Conservation (phyloP, 2,113 vertebrate genomes). For the Bucco capensis region DNA sequence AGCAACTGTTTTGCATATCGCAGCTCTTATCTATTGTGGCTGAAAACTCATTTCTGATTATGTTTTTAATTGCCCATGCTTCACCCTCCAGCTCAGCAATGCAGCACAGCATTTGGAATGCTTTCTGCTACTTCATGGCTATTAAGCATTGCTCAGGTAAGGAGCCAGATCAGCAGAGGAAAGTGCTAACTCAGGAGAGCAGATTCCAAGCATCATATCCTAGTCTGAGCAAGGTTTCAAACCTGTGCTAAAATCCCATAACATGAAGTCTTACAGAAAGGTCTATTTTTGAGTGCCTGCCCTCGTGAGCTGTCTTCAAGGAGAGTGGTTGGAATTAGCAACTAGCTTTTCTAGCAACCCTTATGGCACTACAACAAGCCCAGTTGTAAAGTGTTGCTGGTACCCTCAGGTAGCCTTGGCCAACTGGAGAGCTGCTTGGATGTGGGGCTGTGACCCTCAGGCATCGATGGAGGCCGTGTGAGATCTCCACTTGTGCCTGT, state of each 20-base stretch:
- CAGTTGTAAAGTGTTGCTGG: neutral
- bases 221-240: neutral
- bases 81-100: neutral
- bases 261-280: neutral
- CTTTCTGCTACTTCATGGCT: neutral
- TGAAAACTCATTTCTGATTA: neutral
- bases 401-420: neutral
- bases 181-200: neutral
- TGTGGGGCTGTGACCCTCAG: neutral
- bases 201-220: neutral
- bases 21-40: neutral
- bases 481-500: neutral
- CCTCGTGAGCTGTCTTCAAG: neutral
- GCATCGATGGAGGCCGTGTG: neutral
- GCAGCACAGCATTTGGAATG: neutral
- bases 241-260: neutral
- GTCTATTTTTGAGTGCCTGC: neutral
- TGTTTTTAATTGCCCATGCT: neutral
- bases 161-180: neutral
- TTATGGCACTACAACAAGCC: neutral
- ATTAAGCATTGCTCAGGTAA: neutral
- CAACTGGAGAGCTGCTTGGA: neutral
- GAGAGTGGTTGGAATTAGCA: neutral
- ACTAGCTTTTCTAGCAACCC: neutral
- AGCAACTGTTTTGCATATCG: conserved; percentile 10